These are phyloP conservation scores for Bellardia bayeri DNA, from an alignment of 2,888 invertebrate species.

Conservation along the genomic window DNA sequence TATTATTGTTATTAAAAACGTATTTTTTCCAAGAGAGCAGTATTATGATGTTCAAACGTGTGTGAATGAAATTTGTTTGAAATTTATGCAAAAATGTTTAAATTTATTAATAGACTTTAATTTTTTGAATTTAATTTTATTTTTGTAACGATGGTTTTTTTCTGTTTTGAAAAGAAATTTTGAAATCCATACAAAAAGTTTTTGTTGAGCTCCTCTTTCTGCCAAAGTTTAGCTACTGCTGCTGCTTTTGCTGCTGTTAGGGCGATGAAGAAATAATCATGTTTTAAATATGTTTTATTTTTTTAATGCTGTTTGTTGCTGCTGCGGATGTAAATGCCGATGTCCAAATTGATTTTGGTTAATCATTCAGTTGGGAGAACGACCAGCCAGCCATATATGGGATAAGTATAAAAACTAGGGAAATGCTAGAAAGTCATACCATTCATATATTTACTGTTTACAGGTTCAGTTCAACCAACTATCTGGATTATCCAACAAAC, in stretches of 20 bases:
- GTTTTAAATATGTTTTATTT: constrained; percentile 26
- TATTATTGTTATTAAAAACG: background rate
- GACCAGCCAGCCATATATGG: constrained; percentile 38
- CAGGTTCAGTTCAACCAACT: constrained; percentile 72
- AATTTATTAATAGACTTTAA: constrained; percentile 29
- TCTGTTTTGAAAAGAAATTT: constrained; percentile 62
- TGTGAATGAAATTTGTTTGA: constrained; percentile 9
- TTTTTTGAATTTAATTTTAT: background rate
- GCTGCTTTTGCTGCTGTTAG: constrained; percentile 23
- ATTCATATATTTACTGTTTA: constrained; percentile 77
- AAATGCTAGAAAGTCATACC: constrained; percentile 76
- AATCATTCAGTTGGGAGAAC: constrained; percentile 11
- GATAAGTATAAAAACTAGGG: constrained; percentile 78
- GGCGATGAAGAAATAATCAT: constrained; percentile 57
- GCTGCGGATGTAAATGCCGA: constrained; percentile 10
- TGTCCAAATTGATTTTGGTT: constrained; percentile 35
- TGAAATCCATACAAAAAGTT: constrained; percentile 57
- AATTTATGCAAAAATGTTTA: constrained; percentile 67
- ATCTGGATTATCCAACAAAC: constrained; percentile 34
- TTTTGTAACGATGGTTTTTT: constrained; percentile 24
- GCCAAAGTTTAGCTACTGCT: constrained; percentile 1
- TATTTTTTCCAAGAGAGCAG: background rate
- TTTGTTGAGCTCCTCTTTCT: constrained; percentile 32
- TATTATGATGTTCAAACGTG: background rate
- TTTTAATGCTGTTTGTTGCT: constrained; percentile 17